Evolutionary conservation across 2,888 invertebrate genomes (phyloP).

Genomic region (Cantharis nigra): DNA sequence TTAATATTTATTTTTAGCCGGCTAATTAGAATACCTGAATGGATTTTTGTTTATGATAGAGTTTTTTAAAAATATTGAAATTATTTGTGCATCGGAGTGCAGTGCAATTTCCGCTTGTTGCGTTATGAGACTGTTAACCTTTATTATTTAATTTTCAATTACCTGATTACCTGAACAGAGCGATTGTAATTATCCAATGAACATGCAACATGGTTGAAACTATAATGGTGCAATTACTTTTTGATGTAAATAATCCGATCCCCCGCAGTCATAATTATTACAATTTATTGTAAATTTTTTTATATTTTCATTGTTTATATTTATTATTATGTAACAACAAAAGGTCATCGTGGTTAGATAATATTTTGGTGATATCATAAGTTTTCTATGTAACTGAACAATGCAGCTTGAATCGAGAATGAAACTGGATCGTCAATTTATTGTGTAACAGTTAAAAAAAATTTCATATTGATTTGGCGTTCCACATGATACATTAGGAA

Average conservation of each 20-base stretch:
- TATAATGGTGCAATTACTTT: neutral
- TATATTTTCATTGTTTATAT: neutral
- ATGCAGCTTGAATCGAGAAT: neutral
- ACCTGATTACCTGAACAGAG: neutral
- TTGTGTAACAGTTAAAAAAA: too few relatives aligned
- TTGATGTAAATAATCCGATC: neutral
- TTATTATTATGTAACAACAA: neutral
- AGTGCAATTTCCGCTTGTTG: neutral
- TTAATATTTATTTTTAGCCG: neutral
- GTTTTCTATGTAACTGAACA: neutral
- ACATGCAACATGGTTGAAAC: neutral
- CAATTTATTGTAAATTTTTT: neutral
- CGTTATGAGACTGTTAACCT: neutral
- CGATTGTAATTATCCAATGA: neutral
- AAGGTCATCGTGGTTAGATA: neutral
- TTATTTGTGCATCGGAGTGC: too few relatives aligned
- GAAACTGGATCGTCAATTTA: too few relatives aligned
- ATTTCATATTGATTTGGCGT: too few relatives aligned
- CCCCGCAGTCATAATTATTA: neutral
- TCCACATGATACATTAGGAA: too few relatives aligned
- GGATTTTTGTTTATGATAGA: neutral
- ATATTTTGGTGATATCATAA: neutral
- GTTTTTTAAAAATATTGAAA: neutral
- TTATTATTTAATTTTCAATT: neutral
- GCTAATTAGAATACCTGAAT: neutral